Conservation (phyloP, 1,140 invertebrate species). For the Drosophila kepulauana region DNA sequence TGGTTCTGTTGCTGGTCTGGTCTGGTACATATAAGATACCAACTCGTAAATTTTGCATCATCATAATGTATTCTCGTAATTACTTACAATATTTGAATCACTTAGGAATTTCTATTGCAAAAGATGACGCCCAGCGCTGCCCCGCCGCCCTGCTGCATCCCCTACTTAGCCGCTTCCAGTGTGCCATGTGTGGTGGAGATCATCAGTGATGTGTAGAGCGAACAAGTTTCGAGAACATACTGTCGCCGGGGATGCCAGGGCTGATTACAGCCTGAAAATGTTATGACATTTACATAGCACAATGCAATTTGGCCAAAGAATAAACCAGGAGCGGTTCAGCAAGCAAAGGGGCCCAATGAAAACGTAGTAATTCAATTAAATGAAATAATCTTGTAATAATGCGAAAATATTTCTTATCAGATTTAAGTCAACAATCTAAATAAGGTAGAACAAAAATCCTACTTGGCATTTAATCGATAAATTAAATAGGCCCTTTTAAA, state of each 20-base stretch:
- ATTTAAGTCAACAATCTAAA: no score
- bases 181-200: constrained; percentile 45
- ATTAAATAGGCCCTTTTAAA: background rate
- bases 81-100: constrained; percentile 83
- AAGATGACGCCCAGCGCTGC: constrained; percentile 50
- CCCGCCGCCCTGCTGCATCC: background rate
- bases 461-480: background rate
- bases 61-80: constrained; percentile 84
- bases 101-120: constrained; percentile 70
- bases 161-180: constrained; percentile 43
- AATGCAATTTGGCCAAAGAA: constrained; percentile 43
- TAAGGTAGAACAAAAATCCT: no score
- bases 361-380: no score
- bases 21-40: constrained; percentile 19
- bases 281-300: constrained; percentile 76
- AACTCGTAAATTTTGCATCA: constrained; percentile 81
- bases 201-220: constrained; percentile 78
- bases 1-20: constrained; percentile 15
- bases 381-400: background rate
- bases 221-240: constrained; percentile 29
- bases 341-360: background rate
- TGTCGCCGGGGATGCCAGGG: constrained; percentile 18
- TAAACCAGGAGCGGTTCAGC: constrained; percentile 49
- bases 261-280: constrained; percentile 74
- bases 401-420: no score